Percentiles rank a stretch among this genome's conserved stretches.
Evolutionary conservation across 2,113 vertebrate species (phyloP).

Genomic region (Loxodonta africana): DNA sequence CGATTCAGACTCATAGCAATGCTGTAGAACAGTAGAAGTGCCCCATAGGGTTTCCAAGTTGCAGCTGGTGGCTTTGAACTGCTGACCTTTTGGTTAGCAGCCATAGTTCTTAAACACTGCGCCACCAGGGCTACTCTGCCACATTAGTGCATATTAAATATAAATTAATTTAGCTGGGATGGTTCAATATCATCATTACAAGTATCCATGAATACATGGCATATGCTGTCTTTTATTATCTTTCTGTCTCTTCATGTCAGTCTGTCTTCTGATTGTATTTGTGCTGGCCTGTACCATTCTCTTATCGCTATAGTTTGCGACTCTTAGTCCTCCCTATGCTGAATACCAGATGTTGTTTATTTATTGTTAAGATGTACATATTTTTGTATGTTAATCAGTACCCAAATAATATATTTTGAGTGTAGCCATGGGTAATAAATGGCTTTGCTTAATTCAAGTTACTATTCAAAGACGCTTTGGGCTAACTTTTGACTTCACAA

Average conservation of each 20-base stretch:
- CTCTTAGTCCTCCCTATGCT: background rate
- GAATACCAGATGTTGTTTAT: background rate
- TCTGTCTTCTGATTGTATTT: background rate
- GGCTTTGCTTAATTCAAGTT: background rate
- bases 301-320: background rate
- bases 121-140: no score
- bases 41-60: no score
- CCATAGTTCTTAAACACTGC: no score
- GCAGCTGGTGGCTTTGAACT: no score
- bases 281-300: background rate
- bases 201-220: background rate
- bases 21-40: no score
- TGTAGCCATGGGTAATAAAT: background rate
- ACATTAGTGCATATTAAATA: background rate
- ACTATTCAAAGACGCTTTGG: background rate
- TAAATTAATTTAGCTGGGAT: background rate
- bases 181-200: background rate
- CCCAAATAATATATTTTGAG: background rate
- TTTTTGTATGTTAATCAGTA: no score
- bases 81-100: no score
- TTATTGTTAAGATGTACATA: background rate
- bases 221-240: background rate
- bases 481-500: constrained; percentile 45
- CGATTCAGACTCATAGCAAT: no score
- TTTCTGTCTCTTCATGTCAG: background rate